Evolutionary conservation across 2,888 invertebrate genomes (phyloP), one percentile per base, ranked within the genome.

Genomic region (Eudemis profundana): DNA sequence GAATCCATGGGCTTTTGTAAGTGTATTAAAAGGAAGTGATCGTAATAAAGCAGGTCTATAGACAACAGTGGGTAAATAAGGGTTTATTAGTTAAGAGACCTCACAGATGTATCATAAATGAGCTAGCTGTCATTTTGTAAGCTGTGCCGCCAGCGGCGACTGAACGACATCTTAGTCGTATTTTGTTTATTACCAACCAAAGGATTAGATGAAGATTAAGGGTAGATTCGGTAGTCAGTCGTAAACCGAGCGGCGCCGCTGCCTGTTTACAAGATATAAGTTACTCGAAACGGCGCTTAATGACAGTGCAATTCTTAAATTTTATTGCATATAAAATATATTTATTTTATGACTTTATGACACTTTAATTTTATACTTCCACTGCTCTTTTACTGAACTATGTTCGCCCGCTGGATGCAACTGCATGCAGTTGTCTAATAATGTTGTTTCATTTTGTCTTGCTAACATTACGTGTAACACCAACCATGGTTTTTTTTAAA

Each of bases 181-280:
- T 65, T 46, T 53, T 60, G 51, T 65, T 60, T 65, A 65, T 60
- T 65, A 47, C 65, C 53, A 17, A 47, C 65, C 53, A 17, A 60
- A 65, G 59, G 46, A 65, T 65, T 53, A 53, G 53, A 65, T 53
- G 57, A 64, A 57, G 42, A 64, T 65, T 53, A 47, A 60, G 42
- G 47, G 53, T 38, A 65, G 46, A 29, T 47, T 40, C 59, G 46
- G 15, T 12, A 53, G 42, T 17, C 19, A 10, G 10, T 53, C 65
- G 40, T 47, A 15, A 65, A 64, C 10, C 49, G 12, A 44, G 27
- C 59, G 23, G 36, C 23, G 51, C 12, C 19, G 19, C 38, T 47
- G 23, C 12, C 53, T 56, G 54, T 62, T 47, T 62, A 62, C 62
- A 56, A 40, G 38, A 47, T 21, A 54, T 49, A 49, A 40, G 27